These are phyloP conservation scores for Ochlodes sylvanus DNA, from an alignment of 2,888 invertebrate species.

Conservation along the genomic window DNA sequence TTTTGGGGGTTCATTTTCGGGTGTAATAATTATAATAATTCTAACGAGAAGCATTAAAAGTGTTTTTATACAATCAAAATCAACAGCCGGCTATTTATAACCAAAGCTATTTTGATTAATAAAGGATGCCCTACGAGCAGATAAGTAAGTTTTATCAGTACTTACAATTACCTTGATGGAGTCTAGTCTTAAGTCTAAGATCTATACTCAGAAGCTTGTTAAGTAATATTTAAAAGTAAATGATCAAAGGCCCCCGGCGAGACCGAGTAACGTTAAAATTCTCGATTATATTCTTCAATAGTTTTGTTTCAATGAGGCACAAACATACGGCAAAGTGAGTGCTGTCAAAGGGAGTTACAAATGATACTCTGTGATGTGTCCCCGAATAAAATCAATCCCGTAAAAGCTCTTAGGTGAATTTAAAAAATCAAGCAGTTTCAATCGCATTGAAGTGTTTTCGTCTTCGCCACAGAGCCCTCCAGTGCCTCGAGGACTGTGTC, in stretches of 20 bases:
- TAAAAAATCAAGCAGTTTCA: conserved; percentile 30
- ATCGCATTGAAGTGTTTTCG: conserved; percentile 17
- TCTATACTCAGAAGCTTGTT: not conserved
- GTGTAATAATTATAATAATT: too few species aligned
- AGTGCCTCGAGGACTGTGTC: not conserved
- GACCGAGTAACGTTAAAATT: conserved; percentile 10
- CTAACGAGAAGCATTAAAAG: too few species aligned
- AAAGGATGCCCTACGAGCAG: too few species aligned
- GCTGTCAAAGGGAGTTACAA: conserved; percentile 30
- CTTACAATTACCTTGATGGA: not conserved
- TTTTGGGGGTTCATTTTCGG: too few species aligned
- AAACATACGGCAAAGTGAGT: conserved; percentile 20
- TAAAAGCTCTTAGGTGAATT: conserved; percentile 27
- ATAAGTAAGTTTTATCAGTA: too few species aligned
- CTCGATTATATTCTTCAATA: conserved; percentile 17
- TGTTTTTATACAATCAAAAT: too few species aligned
- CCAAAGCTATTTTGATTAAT: too few species aligned
- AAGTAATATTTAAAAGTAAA: not conserved
- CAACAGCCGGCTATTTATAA: too few species aligned
- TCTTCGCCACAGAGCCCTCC: not conserved
- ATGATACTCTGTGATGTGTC: conserved; percentile 31
- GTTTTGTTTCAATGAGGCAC: conserved; percentile 15
- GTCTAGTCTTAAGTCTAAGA: not conserved
- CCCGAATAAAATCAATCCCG: conserved; percentile 30
- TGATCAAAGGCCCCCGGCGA: not conserved